phyloP scores from a whole-genome alignment of 2,113 vertebrate species.

The Stictonetta naevosa region DNA sequence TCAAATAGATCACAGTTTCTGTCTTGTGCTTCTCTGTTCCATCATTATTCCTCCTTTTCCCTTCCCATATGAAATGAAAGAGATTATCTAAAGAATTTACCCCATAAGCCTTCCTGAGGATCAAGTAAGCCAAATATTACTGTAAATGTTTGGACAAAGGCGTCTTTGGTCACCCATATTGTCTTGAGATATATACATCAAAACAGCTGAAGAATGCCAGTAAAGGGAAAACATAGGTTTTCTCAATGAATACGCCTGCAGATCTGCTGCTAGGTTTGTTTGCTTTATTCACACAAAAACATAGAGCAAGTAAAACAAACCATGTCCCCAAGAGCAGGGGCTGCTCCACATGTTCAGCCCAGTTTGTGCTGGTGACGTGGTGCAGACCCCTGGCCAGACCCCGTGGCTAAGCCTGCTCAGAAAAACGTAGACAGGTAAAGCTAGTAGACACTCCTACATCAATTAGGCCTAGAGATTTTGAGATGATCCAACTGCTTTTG shows the following conservation, averaged over 20 bases:
- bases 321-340: not conserved
- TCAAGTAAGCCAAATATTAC: not conserved
- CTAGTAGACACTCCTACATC: not conserved
- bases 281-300: not conserved
- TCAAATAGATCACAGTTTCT: not conserved
- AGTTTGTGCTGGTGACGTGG: not conserved
- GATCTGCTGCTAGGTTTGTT: not conserved
- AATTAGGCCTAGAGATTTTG: not conserved
- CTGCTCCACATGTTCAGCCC: not conserved
- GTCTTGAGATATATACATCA: not conserved
- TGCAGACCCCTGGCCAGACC: not conserved
- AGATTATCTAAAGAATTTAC: not conserved
- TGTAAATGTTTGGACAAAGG: not conserved
- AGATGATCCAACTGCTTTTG: not conserved
- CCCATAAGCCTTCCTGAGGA: not conserved
- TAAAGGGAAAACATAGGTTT: not conserved
- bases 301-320: not conserved
- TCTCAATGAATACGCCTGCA: not conserved
- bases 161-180: not conserved
- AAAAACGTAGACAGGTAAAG: not conserved
- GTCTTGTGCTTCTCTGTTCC: not conserved
- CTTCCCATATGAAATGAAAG: not conserved
- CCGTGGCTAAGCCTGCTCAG: accelerated
- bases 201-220: not conserved
- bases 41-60: not conserved